These are phyloP conservation scores for Fregata magnificens DNA, from an alignment of 2,113 vertebrate genomes.

Conservation along the genomic window DNA sequence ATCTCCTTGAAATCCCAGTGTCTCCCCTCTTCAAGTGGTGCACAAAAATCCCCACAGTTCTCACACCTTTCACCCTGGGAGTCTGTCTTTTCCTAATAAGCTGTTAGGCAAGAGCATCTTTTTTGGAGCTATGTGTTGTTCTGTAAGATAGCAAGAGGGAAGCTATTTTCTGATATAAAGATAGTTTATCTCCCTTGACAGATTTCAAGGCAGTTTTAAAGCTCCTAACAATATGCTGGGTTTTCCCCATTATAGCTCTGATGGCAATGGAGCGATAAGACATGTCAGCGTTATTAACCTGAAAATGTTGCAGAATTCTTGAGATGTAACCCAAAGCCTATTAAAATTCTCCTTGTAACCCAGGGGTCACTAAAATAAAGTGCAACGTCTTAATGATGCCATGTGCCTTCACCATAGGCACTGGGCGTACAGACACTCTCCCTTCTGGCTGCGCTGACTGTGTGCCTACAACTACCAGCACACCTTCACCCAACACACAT, in stretches of 20 bases:
- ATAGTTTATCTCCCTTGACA: constrained; percentile 52
- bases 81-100: background rate
- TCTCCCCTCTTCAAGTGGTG: background rate
- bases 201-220: constrained; percentile 53
- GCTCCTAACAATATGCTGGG: constrained; percentile 32
- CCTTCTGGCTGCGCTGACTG: background rate
- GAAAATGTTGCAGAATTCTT: background rate
- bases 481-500: background rate
- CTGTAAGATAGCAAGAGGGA: background rate
- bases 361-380: background rate
- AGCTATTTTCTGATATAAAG: constrained; percentile 60
- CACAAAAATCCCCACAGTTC: background rate
- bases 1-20: background rate
- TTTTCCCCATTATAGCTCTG: constrained; percentile 37
- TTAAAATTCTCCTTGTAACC: constrained; percentile 29
- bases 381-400: background rate
- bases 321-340: background rate
- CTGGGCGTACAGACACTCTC: background rate
- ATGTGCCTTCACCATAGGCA: background rate
- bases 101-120: background rate
- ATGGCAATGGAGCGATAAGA: background rate
- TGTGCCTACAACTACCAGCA: background rate
- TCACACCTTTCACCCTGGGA: background rate
- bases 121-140: background rate
- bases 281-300: constrained; percentile 24